Percentiles rank a stretch among this genome's conserved stretches.
Evolutionary conservation across 1,140 invertebrate species (phyloP).

Genomic region (Adelges cooleyi): DNA sequence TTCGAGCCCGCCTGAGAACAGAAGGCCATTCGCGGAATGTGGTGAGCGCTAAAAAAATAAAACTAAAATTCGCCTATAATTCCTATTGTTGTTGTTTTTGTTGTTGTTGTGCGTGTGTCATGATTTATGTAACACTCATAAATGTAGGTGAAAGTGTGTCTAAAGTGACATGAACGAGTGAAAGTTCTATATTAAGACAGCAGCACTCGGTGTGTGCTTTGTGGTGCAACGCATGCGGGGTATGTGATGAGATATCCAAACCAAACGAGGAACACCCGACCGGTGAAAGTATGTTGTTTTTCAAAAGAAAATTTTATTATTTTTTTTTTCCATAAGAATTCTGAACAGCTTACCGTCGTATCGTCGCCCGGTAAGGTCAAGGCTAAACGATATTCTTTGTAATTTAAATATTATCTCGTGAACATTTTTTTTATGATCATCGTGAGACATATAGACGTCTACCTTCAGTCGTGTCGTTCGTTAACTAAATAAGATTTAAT

Average conservation of each 20-base stretch:
- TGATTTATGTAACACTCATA: constrained; percentile 26
- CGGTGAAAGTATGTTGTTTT: constrained; percentile 22
- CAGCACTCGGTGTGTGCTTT: not conserved
- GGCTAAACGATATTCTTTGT: too few relatives aligned
- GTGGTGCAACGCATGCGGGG: not conserved
- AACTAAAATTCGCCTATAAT: too few relatives aligned
- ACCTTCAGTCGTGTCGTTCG: too few relatives aligned
- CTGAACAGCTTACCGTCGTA: not conserved
- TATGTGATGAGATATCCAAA: not conserved
- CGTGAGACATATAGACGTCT: too few relatives aligned
- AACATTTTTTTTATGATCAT: too few relatives aligned
- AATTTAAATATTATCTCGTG: too few relatives aligned
- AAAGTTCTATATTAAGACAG: constrained; percentile 19
- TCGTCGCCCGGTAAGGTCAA: not conserved
- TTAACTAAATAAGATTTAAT: too few relatives aligned
- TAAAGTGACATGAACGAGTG: constrained; percentile 24
- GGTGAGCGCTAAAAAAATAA: too few relatives aligned
- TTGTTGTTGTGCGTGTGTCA: not conserved
- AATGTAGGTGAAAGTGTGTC: constrained; percentile 27
- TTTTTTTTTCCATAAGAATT: not conserved
- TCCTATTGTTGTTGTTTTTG: too few relatives aligned
- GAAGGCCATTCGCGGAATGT: too few relatives aligned
- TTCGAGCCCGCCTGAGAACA: too few relatives aligned
- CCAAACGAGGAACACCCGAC: not conserved
- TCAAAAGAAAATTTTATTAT: constrained; percentile 24